A percentile compares a stretch with the other conserved stretches of the same genome.
phyloP scores from a whole-genome alignment of 2,797 vertebrate species.

The Epinephelus malabaricus region DNA sequence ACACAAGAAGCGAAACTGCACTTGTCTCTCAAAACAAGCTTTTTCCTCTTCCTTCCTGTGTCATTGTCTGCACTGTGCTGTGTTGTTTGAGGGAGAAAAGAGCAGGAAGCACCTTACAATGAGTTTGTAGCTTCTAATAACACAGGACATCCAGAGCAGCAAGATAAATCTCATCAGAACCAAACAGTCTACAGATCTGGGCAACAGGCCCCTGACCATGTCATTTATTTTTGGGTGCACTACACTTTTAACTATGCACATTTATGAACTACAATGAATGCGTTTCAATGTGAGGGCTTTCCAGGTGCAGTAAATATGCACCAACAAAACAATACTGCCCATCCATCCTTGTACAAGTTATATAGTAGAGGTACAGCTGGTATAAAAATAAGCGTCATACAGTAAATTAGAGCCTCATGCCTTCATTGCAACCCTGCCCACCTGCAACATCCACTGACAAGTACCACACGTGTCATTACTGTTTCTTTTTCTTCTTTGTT shows the following conservation, averaged over 20 bases:
- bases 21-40: background rate
- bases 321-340: background rate
- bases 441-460: background rate
- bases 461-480: background rate
- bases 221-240: background rate
- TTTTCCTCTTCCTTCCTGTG: background rate
- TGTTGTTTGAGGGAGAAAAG: background rate
- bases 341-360: too few relatives aligned
- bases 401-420: too few relatives aligned
- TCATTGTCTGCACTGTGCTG: background rate
- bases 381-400: too few relatives aligned
- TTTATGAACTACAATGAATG: background rate
- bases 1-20: background rate
- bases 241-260: background rate
- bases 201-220: background rate
- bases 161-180: background rate
- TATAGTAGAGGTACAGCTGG: background rate
- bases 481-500: background rate
- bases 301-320: too few relatives aligned
- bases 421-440: background rate
- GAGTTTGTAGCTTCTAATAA: background rate
- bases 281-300: background rate
- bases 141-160: background rate
- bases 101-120: background rate
- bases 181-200: background rate